Percentiles rank a stretch among this genome's conserved stretches.
Evolutionary conservation across 2,797 vertebrate species (phyloP).

Genomic region (Phoeniculus purpureus): DNA sequence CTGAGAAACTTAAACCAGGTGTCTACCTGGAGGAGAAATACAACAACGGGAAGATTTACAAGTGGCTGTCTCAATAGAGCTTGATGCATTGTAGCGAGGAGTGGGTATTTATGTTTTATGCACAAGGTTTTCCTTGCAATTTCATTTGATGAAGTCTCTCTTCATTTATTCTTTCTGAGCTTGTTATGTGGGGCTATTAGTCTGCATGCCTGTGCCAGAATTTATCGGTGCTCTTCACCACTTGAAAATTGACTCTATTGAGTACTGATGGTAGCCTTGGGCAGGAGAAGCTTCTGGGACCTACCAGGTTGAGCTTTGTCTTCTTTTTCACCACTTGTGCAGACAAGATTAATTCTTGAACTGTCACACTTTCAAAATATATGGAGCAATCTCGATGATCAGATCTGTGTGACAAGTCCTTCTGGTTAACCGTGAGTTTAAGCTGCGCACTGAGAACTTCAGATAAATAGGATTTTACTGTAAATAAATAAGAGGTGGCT

Average conservation of each 20-base stretch:
- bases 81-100: neutral
- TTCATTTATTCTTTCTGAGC: neutral
- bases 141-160: neutral
- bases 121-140: neutral
- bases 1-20: neutral
- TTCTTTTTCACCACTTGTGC: neutral
- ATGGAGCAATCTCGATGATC: neutral
- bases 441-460: neutral
- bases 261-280: neutral
- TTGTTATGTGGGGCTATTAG: neutral
- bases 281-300: neutral
- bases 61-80: neutral
- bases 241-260: neutral
- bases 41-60: neutral
- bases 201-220: neutral
- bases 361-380: neutral
- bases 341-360: neutral
- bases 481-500: slow-evolving; percentile 37
- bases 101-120: neutral
- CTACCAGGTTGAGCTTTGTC: neutral
- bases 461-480: neutral
- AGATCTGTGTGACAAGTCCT: neutral
- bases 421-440: neutral
- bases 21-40: neutral
- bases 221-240: neutral